Percentiles rank a stretch among this genome's conserved stretches.
Conservation (phyloP, 2,888 invertebrate genomes). For the Candidula unifasciata region DNA sequence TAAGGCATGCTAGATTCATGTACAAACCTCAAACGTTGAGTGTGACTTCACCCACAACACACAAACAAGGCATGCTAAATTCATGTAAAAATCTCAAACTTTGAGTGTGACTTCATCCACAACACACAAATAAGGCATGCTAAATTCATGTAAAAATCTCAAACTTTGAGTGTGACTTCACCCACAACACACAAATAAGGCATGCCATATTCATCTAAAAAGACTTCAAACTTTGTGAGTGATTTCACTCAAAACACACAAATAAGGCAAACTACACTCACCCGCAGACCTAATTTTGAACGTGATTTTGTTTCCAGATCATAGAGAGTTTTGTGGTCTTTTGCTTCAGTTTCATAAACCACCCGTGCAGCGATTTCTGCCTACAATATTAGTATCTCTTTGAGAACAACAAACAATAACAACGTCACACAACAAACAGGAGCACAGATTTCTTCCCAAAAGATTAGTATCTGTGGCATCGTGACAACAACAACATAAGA, state of each 20-base stretch:
- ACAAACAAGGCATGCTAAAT: constrained; percentile 53
- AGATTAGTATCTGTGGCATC: no score
- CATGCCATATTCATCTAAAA: no score
- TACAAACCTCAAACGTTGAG: background rate
- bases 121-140: constrained; percentile 66
- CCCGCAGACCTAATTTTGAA: constrained; percentile 73
- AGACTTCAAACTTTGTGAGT: background rate
- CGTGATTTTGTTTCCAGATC: constrained; percentile 74
- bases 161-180: no score
- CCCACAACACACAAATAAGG: no score
- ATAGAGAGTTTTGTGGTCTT: constrained; percentile 72
- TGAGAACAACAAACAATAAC: no score
- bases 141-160: no score
- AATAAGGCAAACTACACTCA: constrained; percentile 61
- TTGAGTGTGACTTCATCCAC: constrained; percentile 73
- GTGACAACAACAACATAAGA: no score
- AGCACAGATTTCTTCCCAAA: no score
- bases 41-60: background rate
- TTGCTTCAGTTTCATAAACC: constrained; percentile 68
- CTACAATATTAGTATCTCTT: constrained; percentile 53
- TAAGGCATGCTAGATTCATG: no score
- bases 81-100: constrained; percentile 73
- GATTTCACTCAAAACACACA: background rate
- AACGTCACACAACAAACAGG: no score
- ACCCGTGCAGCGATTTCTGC: constrained; percentile 68